Conservation (phyloP, 1,140 invertebrate genomes). For the Drosophila miranda region DNA sequence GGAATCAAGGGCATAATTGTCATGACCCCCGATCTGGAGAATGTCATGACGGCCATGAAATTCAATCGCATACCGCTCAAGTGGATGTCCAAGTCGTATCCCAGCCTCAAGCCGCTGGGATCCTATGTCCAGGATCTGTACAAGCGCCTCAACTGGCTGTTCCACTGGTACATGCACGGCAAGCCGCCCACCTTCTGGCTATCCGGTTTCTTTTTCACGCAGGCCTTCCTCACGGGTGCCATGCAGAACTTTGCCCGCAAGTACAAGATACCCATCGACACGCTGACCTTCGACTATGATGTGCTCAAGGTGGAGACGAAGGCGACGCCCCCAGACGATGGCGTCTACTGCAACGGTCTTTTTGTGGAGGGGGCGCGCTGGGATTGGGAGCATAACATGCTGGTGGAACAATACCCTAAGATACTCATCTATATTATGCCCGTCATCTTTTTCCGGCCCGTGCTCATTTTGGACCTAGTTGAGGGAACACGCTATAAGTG, state of each 20-base stretch:
- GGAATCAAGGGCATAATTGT: conserved; percentile 93
- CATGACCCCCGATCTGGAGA: conserved; percentile 92
- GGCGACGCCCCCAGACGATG: conserved; percentile 85
- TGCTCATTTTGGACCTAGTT: conserved; percentile 83
- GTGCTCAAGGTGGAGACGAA: conserved; percentile 84
- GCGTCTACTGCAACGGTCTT: conserved; percentile 92
- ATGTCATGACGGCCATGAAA: conserved; percentile 87
- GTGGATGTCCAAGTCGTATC: conserved; percentile 94
- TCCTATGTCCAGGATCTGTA: conserved; percentile 94
- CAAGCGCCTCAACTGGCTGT: conserved; percentile 89
- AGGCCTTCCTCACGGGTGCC: conserved; percentile 95
- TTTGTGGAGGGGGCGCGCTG: conserved; percentile 93
- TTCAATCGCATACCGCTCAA: conserved; percentile 89
- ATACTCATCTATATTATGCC: conserved; percentile 91
- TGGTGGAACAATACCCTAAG: conserved; percentile 92
- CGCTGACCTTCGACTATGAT: conserved; percentile 91
- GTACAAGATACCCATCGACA: conserved; percentile 94
- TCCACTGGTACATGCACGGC: conserved; percentile 87
- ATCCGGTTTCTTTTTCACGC: conserved; percentile 97
- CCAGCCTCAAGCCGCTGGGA: conserved; percentile 93
- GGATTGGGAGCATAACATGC: conserved; percentile 84
- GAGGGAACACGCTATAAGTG: conserved; percentile 87
- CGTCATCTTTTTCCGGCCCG: conserved; percentile 87
- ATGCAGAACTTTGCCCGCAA: conserved; percentile 96
- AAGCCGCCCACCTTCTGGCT: conserved; percentile 95